Evolutionary conservation across 2,113 vertebrate species (phyloP).

Genomic region (Malurus melanocephalus): DNA sequence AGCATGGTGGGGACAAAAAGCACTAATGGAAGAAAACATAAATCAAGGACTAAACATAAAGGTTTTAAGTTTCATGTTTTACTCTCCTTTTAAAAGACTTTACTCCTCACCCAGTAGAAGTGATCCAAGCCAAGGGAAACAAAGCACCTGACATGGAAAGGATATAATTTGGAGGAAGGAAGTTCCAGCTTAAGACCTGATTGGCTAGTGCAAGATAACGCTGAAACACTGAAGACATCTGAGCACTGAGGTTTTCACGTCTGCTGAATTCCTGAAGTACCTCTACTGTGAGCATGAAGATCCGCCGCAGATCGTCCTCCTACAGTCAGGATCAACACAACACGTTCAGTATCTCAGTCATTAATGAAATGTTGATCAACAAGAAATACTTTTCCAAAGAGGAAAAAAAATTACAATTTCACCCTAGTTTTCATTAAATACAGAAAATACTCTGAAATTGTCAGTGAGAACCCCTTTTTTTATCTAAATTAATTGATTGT

Average conservation of each 20-base stretch:
- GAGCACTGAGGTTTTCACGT: slow-evolving; percentile 91
- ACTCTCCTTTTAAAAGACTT: background rate
- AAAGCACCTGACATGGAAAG: slow-evolving; percentile 68
- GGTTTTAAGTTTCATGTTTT: background rate
- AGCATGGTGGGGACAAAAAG: background rate
- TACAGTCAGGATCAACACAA: slow-evolving; percentile 51
- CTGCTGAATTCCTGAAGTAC: slow-evolving; percentile 97
- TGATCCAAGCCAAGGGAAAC: background rate
- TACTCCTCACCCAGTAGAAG: background rate
- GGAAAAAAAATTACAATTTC: background rate
- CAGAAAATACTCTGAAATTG: background rate
- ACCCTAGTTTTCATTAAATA: background rate
- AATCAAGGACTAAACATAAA: background rate
- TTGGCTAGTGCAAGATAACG: slow-evolving; percentile 95
- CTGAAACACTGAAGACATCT: slow-evolving; percentile 98
- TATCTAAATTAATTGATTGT: background rate
- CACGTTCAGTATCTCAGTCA: background rate
- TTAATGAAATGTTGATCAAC: background rate
- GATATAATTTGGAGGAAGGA: slow-evolving; percentile 98
- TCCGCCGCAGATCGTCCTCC: slow-evolving; percentile 94
- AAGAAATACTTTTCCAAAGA: background rate
- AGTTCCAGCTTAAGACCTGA: slow-evolving; percentile 98
- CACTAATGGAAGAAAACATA: background rate
- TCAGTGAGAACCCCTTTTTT: background rate
- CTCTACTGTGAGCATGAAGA: slow-evolving; percentile 94